Conservation (phyloP, 2,797 vertebrate genomes). For the Chloroceryle amazona region DNA sequence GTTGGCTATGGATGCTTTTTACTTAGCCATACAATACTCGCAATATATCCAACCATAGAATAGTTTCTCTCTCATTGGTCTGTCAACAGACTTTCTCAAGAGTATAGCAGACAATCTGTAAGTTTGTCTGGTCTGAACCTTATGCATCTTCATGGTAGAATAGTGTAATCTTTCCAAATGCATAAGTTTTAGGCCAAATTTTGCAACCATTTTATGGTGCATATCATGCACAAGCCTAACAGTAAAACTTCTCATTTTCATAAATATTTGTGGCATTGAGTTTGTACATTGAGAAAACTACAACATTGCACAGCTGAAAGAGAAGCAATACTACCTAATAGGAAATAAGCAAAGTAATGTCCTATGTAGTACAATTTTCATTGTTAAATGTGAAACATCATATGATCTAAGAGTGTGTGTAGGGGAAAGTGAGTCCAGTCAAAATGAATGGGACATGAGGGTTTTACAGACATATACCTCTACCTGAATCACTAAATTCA, state of each 20-base stretch:
- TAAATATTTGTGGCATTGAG: background rate
- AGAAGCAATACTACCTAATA: background rate
- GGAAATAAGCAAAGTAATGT: slow-evolving; percentile 48
- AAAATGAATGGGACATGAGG: background rate
- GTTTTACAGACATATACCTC: background rate
- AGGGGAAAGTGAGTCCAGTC: background rate
- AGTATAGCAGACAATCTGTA: background rate
- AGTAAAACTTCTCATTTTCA: background rate
- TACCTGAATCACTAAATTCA: background rate
- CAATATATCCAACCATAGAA: background rate
- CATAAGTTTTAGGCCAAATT: background rate
- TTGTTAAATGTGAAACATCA: background rate
- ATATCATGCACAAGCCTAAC: background rate
- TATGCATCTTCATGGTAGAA: background rate
- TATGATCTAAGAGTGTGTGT: background rate
- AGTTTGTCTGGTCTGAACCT: background rate
- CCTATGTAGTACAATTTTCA: slow-evolving; percentile 7
- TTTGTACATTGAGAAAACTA: background rate
- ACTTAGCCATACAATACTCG: background rate
- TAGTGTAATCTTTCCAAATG: background rate
- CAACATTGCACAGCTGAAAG: slow-evolving; percentile 12
- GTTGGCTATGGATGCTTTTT: background rate
- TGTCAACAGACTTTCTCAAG: background rate
- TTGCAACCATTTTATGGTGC: background rate
- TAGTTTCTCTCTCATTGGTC: background rate